These are phyloP conservation scores for Syrphus vitripennis DNA, from an alignment of 2,888 invertebrate species.

Conservation along the genomic window DNA sequence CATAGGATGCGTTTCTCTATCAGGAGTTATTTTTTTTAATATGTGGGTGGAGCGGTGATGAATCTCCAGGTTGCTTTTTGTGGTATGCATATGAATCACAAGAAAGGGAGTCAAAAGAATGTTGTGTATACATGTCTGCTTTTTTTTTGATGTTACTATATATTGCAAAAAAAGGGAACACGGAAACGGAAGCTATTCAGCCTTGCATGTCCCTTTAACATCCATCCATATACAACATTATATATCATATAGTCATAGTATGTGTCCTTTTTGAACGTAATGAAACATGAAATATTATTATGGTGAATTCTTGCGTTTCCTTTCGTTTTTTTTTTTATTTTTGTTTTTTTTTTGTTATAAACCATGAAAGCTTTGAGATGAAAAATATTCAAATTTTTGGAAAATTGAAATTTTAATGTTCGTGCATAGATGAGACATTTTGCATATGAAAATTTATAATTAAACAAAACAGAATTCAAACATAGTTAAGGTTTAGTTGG, in stretches of 20 bases:
- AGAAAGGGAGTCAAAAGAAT: constrained; percentile 38
- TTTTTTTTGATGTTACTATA: neutral
- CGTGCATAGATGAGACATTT: neutral
- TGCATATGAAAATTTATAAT: neutral
- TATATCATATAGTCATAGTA: neutral
- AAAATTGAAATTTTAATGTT: constrained; percentile 11
- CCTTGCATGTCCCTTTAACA: constrained; percentile 43
- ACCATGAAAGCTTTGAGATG: neutral
- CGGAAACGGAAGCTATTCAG: constrained; percentile 60
- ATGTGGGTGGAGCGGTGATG: neutral
- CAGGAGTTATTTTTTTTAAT: neutral
- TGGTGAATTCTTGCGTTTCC: constrained; percentile 4
- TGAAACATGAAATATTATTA: constrained; percentile 65
- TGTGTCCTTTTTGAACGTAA: constrained; percentile 52
- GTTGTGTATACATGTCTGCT: neutral
- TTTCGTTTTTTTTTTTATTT: neutral
- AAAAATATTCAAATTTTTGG: constrained; percentile 5
- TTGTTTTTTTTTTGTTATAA: neutral
- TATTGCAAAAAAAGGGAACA: constrained; percentile 26
- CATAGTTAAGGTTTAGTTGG: constrained; percentile 3
- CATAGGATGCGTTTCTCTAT: constrained; percentile 22
- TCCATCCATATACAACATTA: neutral
- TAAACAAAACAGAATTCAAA: constrained; percentile 9
- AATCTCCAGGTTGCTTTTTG: neutral
- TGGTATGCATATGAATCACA: neutral